Evolutionary conservation across 1,140 invertebrate species (phyloP).

Genomic region (Euura saliciscinereae): DNA sequence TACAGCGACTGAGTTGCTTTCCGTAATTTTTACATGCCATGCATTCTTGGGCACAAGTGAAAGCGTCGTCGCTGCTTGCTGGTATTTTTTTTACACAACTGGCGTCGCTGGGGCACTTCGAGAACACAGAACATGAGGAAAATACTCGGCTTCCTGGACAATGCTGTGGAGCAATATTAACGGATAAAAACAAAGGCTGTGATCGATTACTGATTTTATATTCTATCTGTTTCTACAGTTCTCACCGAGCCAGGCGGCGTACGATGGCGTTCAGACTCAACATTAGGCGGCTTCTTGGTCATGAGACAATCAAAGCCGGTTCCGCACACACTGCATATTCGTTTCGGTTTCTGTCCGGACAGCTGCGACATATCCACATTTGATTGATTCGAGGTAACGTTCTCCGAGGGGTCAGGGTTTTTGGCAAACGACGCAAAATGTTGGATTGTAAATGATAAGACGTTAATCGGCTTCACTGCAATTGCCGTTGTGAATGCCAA

Average conservation of each 20-base stretch:
- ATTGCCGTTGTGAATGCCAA: constrained; percentile 7
- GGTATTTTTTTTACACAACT: neutral
- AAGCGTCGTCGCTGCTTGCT: neutral
- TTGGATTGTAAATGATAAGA: constrained; percentile 65
- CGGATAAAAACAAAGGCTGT: no score
- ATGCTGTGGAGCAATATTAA: neutral
- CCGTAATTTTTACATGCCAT: neutral
- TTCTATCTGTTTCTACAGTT: no score
- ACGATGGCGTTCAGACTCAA: neutral
- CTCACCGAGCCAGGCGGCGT: neutral
- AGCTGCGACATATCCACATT: constrained; percentile 2
- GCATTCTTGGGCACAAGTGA: neutral
- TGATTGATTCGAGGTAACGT: neutral
- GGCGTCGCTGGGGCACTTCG: neutral
- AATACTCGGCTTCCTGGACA: neutral
- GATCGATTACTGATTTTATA: no score
- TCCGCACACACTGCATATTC: neutral
- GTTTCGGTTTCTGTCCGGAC: neutral
- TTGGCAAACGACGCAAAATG: constrained; percentile 62
- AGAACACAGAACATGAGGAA: neutral
- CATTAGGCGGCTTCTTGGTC: neutral
- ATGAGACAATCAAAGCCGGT: neutral
- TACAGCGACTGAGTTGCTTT: no score
- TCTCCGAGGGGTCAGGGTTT: constrained; percentile 37
- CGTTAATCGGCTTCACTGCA: constrained; percentile 62